Evolutionary conservation across 2,113 vertebrate species (phyloP), one percentile per base, ranked within the genome.

Genomic region (Atractosteus spatula): DNA sequence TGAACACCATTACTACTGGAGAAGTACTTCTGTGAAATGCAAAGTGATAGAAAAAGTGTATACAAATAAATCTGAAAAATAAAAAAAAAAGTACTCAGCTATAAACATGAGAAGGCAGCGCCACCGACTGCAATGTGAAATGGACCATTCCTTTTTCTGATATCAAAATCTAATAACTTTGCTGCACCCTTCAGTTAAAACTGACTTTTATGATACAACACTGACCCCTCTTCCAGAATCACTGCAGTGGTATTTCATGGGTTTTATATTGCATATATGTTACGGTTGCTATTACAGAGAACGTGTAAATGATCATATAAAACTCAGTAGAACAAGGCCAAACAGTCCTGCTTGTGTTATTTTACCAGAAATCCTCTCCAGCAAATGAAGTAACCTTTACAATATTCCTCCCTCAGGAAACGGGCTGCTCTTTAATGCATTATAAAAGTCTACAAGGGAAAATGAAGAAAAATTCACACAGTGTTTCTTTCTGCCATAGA

Each of bases 91-190:
- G 62, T 55, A 56, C 51, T 51, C 56, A 29, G 47, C 54, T 67
- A 2, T 43, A 41, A 41, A 29, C 45, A 59, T 68, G 55, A 59
- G 41, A 57, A 67, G 11, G 55, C 43, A 61, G 10, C 55, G 41
- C 64, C 69, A 41, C 69, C 69, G 14, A 16, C 43, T 43, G 72
- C 2, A 72, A 64, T 62, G 69, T 55, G 55, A 78, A 74, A 74
- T 70, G 64, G 69, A 59, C 29, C 59, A 29, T 71, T 68, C 66
- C 64, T 64, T 72, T 69, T 64, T 69, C 45, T 57, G 64, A 56
- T 51, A 59, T 61, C 16, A 43, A 47, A 76, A 65, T 76, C 56
- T 76, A 69, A 74, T 70, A 66, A 70, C 2, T 47, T 29, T 13
- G 17, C 45, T 17, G 41, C 59, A 59, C 55, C 62, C 66, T 59